Base-by-base conservation (phyloP, 1,140 invertebrate species). In the Watersipora subatra region DNA sequence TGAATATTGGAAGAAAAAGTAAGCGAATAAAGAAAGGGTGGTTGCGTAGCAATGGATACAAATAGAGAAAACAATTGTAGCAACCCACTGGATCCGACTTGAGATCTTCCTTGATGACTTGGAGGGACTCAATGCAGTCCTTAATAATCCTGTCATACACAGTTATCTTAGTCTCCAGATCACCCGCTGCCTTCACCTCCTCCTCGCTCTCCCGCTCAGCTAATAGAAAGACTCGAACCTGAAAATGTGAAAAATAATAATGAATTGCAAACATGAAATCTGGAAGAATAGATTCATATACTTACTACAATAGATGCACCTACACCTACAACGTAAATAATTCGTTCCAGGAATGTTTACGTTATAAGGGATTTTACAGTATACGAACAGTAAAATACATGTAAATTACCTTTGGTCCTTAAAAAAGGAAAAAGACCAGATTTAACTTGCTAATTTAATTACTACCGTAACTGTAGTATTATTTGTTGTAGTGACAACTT, bases 91-190 rank as follows among this genome's bases (percentile, higher is more conserved):
- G 84, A 75, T 93, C 90, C 70, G 84, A 85, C 71, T 91, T 91
- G 19, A 92, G 85, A 64, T 89, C 86, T 67, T 96, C 92, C 61
- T 87, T 85, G 22, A 93, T 84, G 0, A 86, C 84, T 67, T 89
- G 87, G 59, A 97, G 88, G 62, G 92, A 90, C 81, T 98, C 95
- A 75, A 95, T 92, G 78, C 92, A 91, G 73, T 97, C 92, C 81
- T 97, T 93, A 2, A 98, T 80, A 67, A 93, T 85, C 69, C 89
- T 89, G 76, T 98, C 94, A 61, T 95, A 86, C 55, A 93, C 74
- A 27, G 78, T 76, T 25, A 80, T 68, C 64, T 79, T 79, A 64
- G 72, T 75, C 27, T 78, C 78, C 58, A 75, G 61, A n/a, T 66
- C 69, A 1, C 85, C 74, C 25, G 90, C 85, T 62, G 83, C 78